Percentiles rank a stretch among this genome's conserved stretches.
Evolutionary conservation across 64 coral and sea anemone species (phyloP).

Genomic region (Cladopsammia gracilis): DNA sequence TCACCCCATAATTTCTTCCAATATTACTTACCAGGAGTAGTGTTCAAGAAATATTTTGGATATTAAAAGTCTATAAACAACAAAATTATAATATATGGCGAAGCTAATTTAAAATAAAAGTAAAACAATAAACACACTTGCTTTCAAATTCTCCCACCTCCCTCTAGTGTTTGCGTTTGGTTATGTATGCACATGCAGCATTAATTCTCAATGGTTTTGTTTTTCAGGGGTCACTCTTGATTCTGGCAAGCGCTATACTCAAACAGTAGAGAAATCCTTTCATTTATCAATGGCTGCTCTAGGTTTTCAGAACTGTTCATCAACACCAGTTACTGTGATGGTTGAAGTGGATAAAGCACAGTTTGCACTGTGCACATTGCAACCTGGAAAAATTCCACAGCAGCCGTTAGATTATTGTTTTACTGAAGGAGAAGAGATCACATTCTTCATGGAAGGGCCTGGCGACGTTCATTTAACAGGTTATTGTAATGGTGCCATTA

Average conservation of each 20-base stretch:
- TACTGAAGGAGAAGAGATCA: constrained; percentile 98
- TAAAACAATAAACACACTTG: no score
- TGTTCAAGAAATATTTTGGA: no score
- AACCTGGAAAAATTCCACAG: constrained; percentile 95
- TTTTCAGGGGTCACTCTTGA: constrained; percentile 92
- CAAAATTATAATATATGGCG: no score
- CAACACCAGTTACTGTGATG: constrained; percentile 91
- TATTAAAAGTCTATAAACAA: no score
- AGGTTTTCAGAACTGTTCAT: constrained; percentile 73
- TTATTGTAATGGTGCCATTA: neutral
- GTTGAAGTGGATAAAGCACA: constrained; percentile 96
- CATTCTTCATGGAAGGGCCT: constrained; percentile 94
- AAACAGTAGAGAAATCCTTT: constrained; percentile 97
- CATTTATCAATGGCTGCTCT: constrained; percentile 99
- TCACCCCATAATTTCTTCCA: no score
- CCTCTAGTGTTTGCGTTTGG: no score
- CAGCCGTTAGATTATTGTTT: constrained; percentile 93
- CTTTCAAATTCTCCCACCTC: no score
- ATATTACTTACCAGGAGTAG: no score
- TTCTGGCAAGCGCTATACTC: constrained; percentile 94
- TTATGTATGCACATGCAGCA: neutral
- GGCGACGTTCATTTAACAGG: constrained; percentile 98
- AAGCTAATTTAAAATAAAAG: no score
- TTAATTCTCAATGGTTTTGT: neutral
- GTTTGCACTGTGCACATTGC: constrained; percentile 93